Percentiles rank a stretch among this genome's conserved stretches.
Conservation (phyloP, 2,888 invertebrate genomes). For the Aproaerema taeniolella region DNA sequence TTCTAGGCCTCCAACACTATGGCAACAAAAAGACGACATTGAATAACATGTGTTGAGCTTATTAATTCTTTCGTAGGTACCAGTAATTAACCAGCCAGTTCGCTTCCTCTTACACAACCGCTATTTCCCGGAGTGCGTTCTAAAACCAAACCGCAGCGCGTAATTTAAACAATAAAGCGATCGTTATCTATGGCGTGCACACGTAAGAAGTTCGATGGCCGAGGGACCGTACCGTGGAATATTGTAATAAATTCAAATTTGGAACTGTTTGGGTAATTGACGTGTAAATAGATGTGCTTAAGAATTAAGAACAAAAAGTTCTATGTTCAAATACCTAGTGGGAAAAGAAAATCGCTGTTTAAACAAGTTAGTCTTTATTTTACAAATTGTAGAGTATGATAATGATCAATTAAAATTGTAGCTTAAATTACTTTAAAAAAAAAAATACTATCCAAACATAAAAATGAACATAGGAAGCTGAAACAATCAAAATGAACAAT, state of each 20-base stretch:
- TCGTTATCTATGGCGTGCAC: slow-evolving; percentile 12
- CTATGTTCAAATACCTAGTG: background rate
- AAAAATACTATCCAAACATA: slow-evolving; percentile 1
- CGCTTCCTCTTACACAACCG: no score
- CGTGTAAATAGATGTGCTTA: background rate
- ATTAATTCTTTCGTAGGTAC: no score
- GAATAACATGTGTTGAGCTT: no score
- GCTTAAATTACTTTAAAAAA: slow-evolving; percentile 5
- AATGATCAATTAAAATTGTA: slow-evolving; percentile 2
- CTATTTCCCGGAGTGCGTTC: background rate
- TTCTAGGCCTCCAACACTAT: no score
- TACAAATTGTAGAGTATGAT: background rate
- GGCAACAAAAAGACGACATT: no score
- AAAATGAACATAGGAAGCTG: slow-evolving; percentile 11
- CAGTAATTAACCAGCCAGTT: no score
- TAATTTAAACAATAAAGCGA: slow-evolving; percentile 16
- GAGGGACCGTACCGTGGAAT: slow-evolving; percentile 53
- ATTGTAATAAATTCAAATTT: slow-evolving; percentile 37
- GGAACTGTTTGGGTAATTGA: no score
- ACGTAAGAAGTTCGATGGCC: slow-evolving; percentile 62
- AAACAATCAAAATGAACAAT: slow-evolving; percentile 18
- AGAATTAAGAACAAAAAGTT: background rate
- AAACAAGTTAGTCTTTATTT: background rate
- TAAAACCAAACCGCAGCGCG: slow-evolving; percentile 12
- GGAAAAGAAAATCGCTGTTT: background rate